Base-by-base conservation (phyloP, 2,113 vertebrate genomes). In the Arizona elegans region DNA sequence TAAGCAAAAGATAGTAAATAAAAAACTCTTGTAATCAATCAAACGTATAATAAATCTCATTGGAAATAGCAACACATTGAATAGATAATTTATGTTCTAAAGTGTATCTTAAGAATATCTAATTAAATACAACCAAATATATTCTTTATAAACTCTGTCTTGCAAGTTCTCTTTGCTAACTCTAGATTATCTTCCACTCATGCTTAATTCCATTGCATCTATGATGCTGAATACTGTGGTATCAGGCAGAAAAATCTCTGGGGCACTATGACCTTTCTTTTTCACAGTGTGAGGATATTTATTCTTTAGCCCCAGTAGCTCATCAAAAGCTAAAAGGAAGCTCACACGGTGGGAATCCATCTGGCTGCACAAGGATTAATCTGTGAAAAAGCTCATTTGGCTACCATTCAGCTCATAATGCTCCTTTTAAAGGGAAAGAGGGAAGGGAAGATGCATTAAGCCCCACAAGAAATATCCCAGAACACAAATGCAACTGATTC, bases 281-380 rank as follows among this genome's bases (percentile, higher is more conserved):
- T 1, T 1, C 23, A 58, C 87, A 86, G 81, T 93, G 54, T 90
- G 93, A 92, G 81, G 88, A 43, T 93, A 93, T 95, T 93, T 96
- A 90, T 88, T 92, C 86, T 53, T 65, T 50, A 89, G 50, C 58
- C 52, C 75, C 88, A n/a, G 54, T 92, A 90, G 89, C 65, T 92
- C 58, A 21, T 11, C 21, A 95, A 92, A 90, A 70, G 12, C 53
- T 56, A 17, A 70, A 91, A 91, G 38, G n/a, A 92, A 94, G 87
- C n/a, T 24, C n/a, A 6, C 11, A 90, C 52, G 94, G 86, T 33
- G 92, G 91, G 87, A 90, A 50, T 23, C 87, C 92, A 92, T 91
- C 2, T 88, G 89, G 86, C 29, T 47, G 26, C 1, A 53, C 23
- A 55, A 53, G 24, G n/a, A 75, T 11, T 26, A 17, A 88, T 65